phyloP scores from a whole-genome alignment of 92 coral and sea anemone species.

The Pocillopora meandrina region DNA sequence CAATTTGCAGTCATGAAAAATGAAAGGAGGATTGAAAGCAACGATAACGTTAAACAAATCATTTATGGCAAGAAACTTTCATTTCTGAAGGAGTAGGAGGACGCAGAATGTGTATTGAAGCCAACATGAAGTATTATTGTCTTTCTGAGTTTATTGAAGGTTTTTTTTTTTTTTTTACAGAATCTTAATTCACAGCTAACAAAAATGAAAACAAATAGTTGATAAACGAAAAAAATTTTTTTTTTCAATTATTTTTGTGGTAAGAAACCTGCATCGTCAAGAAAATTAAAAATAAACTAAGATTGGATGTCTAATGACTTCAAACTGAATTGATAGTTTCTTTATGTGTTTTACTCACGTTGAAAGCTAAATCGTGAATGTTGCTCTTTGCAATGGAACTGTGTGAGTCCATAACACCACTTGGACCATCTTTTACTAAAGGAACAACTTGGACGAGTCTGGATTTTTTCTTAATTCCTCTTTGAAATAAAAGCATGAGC shows the following conservation, averaged over 20 bases:
- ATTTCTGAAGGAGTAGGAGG: no score
- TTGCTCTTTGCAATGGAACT: not conserved
- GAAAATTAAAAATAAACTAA: not conserved
- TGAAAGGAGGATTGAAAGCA: no score
- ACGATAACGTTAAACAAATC: no score
- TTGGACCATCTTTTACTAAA: not conserved
- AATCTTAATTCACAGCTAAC: not conserved
- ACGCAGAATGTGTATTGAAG: no score
- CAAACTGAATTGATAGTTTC: not conserved
- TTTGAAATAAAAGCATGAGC: conserved; percentile 45
- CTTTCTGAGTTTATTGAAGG: not conserved
- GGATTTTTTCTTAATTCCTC: conserved; percentile 4
- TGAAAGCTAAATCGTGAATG: not conserved
- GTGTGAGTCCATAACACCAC: conserved; percentile 8
- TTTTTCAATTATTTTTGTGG: not conserved
- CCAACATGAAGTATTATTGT: no score
- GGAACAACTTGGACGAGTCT: conserved; percentile 29
- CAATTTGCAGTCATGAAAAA: no score
- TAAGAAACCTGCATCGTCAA: not conserved
- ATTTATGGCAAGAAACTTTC: no score
- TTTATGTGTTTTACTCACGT: not conserved
- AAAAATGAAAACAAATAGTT: not conserved
- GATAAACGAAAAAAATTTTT: not conserved
- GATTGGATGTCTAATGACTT: not conserved
- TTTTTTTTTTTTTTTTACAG: not conserved